phyloP scores from a whole-genome alignment of 2,888 invertebrate genomes.

The Antheraea assamensis region DNA sequence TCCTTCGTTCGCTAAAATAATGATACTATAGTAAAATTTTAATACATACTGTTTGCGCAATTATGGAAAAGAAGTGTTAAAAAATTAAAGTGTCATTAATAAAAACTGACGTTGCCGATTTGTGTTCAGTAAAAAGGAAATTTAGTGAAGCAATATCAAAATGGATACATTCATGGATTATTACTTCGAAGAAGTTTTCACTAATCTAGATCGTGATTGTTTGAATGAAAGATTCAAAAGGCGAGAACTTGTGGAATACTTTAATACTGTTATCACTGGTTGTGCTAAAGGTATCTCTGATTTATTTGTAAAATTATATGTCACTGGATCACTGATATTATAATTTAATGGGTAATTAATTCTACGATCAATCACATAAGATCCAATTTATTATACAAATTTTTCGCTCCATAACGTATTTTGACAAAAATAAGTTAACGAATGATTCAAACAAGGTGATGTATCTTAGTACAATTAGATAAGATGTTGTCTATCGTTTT shows the following conservation, averaged over 20 bases:
- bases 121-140: slow-evolving; percentile 17
- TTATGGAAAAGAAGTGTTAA: neutral
- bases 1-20: neutral
- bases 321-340: too few relatives aligned
- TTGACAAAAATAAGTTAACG: too few relatives aligned
- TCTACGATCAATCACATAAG: too few relatives aligned
- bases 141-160: slow-evolving; percentile 24
- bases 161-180: slow-evolving; percentile 92
- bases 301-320: neutral
- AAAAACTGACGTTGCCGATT: slow-evolving; percentile 1
- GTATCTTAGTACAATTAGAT: too few relatives aligned
- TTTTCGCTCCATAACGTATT: too few relatives aligned
- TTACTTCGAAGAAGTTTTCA: slow-evolving; percentile 90
- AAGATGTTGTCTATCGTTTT: too few relatives aligned
- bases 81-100: neutral
- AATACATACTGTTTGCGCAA: neutral
- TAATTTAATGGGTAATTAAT: too few relatives aligned
- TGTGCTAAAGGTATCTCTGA: slow-evolving; percentile 81
- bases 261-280: slow-evolving; percentile 89
- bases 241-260: slow-evolving; percentile 87
- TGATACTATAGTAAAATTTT: neutral
- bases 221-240: slow-evolving; percentile 88
- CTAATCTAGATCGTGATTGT: slow-evolving; percentile 86
- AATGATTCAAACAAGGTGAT: too few relatives aligned
- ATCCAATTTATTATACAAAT: too few relatives aligned